Percentiles rank a stretch among this genome's conserved stretches.
These are phyloP conservation scores for Alouatta palliata DNA, from an alignment of 2,113 vertebrate species.

Conservation along the genomic window DNA sequence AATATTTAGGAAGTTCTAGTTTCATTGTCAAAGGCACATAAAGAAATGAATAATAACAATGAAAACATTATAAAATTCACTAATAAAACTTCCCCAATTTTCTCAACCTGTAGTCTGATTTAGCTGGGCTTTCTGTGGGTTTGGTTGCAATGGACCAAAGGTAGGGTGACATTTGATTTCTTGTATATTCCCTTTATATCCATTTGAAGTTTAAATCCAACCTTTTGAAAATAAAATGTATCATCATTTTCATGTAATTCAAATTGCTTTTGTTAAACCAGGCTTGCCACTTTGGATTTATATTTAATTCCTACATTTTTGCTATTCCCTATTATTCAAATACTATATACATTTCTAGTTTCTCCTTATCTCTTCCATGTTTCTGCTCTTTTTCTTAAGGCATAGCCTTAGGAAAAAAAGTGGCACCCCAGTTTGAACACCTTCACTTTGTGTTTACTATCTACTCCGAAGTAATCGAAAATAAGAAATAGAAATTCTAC, in stretches of 20 bases:
- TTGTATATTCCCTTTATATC: neutral
- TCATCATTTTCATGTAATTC: neutral
- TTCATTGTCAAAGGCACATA: neutral
- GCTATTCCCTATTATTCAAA: neutral
- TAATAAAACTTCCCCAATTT: neutral
- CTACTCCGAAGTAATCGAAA: neutral
- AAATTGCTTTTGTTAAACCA: neutral
- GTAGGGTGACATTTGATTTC: accelerated
- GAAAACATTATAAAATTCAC: neutral
- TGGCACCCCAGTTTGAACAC: neutral
- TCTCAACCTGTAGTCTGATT: neutral
- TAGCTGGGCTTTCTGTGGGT: neutral
- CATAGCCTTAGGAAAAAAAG: neutral
- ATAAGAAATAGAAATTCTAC: neutral
- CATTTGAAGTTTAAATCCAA: neutral
- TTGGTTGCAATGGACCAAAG: neutral
- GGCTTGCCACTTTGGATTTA: neutral
- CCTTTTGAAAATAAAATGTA: neutral
- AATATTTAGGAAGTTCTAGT: neutral
- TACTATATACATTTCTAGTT: neutral
- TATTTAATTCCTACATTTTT: neutral
- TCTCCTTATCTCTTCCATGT: neutral
- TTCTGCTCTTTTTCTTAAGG: neutral
- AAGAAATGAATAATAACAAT: neutral
- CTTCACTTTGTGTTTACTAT: neutral